A percentile compares a stretch with the other conserved stretches of the same genome.
Conservation (phyloP, 2,797 vertebrate species). For the Morus bassanus region DNA sequence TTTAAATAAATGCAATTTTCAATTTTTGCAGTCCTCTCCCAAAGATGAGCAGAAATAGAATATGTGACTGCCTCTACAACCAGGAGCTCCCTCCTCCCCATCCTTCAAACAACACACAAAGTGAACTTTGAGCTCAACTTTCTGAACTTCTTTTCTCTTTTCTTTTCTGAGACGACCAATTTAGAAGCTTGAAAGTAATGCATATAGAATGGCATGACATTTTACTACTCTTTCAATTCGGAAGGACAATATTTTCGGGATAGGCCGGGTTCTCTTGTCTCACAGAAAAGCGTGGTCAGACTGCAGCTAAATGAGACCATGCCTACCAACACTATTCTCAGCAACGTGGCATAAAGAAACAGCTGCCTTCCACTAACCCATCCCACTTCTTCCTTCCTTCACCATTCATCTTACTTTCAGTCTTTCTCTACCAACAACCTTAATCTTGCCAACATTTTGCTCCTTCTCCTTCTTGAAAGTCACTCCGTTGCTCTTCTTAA, state of each 20-base stretch:
- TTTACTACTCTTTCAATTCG: background rate
- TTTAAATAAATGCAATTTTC: background rate
- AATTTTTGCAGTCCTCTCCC: background rate
- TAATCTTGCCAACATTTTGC: background rate
- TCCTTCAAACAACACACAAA: background rate
- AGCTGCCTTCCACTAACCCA: background rate
- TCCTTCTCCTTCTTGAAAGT: background rate
- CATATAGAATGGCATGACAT: background rate
- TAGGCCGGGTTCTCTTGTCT: background rate
- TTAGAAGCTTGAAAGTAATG: background rate
- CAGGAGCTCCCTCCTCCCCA: background rate
- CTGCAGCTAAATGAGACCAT: background rate
- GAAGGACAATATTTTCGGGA: background rate
- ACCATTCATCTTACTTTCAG: background rate
- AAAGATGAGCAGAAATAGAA: background rate
- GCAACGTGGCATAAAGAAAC: background rate
- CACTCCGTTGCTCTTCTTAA: background rate
- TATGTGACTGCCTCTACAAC: background rate
- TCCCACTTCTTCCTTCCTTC: background rate
- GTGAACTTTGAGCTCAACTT: background rate
- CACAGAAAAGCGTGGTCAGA: background rate
- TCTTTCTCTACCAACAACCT: background rate
- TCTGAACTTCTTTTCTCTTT: background rate
- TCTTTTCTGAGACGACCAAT: background rate
- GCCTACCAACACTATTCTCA: background rate